Conservation (phyloP, 2,113 vertebrate species). For the Hippolais icterina region DNA sequence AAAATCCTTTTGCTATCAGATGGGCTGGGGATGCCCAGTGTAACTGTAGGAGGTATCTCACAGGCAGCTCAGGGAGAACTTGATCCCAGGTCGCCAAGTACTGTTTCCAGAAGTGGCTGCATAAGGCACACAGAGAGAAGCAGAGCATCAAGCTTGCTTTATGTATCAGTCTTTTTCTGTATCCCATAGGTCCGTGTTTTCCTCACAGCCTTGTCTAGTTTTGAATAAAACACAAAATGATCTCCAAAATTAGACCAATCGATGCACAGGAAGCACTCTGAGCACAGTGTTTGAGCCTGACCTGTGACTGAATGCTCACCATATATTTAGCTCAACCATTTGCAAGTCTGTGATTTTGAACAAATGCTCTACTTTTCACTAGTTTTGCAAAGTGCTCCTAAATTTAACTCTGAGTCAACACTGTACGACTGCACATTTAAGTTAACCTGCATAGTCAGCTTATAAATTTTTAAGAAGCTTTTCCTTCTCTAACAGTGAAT, state of each 20-base stretch:
- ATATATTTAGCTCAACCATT: slow-evolving; percentile 60
- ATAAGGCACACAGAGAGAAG: neutral
- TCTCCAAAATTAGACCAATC: slow-evolving; percentile 30
- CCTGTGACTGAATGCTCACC: slow-evolving; percentile 14
- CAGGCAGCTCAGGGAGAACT: neutral
- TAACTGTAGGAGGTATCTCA: neutral
- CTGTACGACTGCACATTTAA: slow-evolving; percentile 20
- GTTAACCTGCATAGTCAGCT: slow-evolving; percentile 67
- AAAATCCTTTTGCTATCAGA: neutral
- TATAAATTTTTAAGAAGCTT: slow-evolving; percentile 63
- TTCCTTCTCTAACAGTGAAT: slow-evolving; percentile 6
- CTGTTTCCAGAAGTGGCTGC: neutral
- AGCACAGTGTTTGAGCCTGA: neutral
- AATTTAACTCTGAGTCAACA: slow-evolving; percentile 67
- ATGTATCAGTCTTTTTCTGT: neutral
- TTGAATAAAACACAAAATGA: slow-evolving; percentile 20
- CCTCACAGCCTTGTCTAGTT: neutral
- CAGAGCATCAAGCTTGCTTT: neutral
- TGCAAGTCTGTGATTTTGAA: slow-evolving; percentile 45
- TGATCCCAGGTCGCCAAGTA: fast-evolving
- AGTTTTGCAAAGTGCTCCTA: slow-evolving; percentile 58
- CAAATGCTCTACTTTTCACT: slow-evolving; percentile 43
- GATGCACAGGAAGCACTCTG: neutral
- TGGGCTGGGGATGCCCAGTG: neutral
- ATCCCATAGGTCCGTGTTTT: neutral